Evolutionary conservation across 2,113 vertebrate genomes (phyloP), one percentile per base, ranked within the genome.

Genomic region (Emydura subglobosa): DNA sequence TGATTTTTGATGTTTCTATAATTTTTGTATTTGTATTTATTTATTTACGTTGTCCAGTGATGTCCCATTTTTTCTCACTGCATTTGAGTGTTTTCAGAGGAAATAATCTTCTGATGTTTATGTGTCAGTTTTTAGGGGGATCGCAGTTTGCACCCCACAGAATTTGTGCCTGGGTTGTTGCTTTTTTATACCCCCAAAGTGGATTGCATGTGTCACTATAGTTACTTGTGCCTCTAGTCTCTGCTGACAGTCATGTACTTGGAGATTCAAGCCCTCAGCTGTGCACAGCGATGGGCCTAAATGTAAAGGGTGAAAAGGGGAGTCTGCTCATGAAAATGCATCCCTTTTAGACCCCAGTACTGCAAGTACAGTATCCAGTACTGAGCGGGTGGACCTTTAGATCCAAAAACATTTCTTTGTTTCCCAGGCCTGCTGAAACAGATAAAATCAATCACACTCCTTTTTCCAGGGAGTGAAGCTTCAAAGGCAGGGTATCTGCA

Each of bases 151-250:
- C 82, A 59, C n/a, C 83, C 19, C 24, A 2, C 1, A 61, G 55
- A 78, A 74, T 2, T 8, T 0, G 0, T 72, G 55, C 16, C 25
- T 53, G 50, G 29, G 10, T 2, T 82, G 12, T 2, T 83, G 29
- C 47, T 87, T 80, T 14, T 76, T 6, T 78, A 79, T 44, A 59
- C 7, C 2, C 39, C 27, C 0, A 0, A 24, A 44, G 44, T 76
- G 24, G 39, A 42, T 12, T 76, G 39, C 39, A 11, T 25, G 21
- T 6, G 10, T 39, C 72, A 76, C 21, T 76, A 25, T 24, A 57
- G 55, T 25, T 57, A 68, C 16, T 68, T n/a, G 61, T n/a, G 34
- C 34, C 34, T 68, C 61, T 68, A 68, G 14, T n/a, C 31, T 68
- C 16, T 68, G 34, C 31, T 68, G 31, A 68, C 7, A 34, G 34